phyloP scores from a whole-genome alignment of 2,888 invertebrate genomes.

The Drosophila setosimentum region DNA sequence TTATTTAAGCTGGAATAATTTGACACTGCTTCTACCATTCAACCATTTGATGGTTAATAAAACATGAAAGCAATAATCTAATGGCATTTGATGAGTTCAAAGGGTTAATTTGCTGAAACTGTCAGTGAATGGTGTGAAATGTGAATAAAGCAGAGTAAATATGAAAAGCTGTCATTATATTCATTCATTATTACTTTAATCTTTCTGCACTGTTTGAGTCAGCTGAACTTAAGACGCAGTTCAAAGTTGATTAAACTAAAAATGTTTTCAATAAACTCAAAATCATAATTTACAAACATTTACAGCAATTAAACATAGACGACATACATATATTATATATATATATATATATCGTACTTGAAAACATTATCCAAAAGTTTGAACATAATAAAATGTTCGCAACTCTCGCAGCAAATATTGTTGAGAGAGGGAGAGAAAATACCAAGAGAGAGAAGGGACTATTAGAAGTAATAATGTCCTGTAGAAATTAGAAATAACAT shows the following conservation, averaged over 20 bases:
- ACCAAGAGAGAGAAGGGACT: neutral
- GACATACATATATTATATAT: neutral
- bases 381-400: constrained; percentile 60
- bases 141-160: neutral
- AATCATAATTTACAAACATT: constrained; percentile 8
- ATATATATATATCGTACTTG: constrained; percentile 16
- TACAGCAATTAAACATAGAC: constrained; percentile 25
- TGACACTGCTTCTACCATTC: neutral
- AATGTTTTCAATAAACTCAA: constrained; percentile 18
- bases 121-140: neutral
- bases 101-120: neutral
- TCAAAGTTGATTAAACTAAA: constrained; percentile 23
- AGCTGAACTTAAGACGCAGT: neutral
- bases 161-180: neutral
- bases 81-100: neutral
- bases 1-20: neutral
- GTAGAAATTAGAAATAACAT: constrained; percentile 71
- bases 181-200: neutral
- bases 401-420: constrained; percentile 62
- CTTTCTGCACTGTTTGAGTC: neutral
- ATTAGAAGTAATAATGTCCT: constrained; percentile 34
- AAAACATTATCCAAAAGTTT: constrained; percentile 30
- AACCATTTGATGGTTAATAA: neutral
- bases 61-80: neutral
- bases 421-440: constrained; percentile 28